These are phyloP conservation scores for Stenoptilia bipunctidactyla DNA, from an alignment of 2,888 invertebrate genomes.

Conservation along the genomic window DNA sequence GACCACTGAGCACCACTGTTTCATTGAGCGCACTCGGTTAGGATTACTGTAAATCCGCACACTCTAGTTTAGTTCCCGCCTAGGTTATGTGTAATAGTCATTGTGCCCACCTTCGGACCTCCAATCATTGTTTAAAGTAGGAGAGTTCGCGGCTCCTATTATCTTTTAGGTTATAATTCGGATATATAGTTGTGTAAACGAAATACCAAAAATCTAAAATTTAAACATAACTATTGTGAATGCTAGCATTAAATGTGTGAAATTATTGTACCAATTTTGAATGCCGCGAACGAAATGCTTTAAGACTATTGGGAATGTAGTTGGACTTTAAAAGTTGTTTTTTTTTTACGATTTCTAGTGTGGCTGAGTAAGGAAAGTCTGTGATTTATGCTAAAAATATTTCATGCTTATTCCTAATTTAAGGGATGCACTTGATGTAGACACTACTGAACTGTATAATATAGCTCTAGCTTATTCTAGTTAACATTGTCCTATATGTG, in stretches of 20 bases:
- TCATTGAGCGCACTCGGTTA: too few species aligned
- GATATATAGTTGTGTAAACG: too few species aligned
- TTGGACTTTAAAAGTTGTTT: too few species aligned
- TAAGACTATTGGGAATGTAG: too few species aligned
- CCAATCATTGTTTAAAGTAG: slow-evolving; percentile 23
- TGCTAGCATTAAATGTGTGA: too few species aligned
- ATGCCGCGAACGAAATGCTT: background rate
- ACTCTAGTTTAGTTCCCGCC: too few species aligned
- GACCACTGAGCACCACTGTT: too few species aligned
- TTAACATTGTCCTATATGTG: slow-evolving; percentile 45
- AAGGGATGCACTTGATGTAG: slow-evolving; percentile 40
- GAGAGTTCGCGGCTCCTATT: background rate
- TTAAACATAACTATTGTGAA: too few species aligned
- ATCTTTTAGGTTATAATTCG: too few species aligned
- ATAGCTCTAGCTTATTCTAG: slow-evolving; percentile 46
- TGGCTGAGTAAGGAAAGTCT: slow-evolving; percentile 57
- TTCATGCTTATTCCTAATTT: slow-evolving; percentile 63
- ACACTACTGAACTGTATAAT: slow-evolving; percentile 41
- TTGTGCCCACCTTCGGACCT: slow-evolving; percentile 55
- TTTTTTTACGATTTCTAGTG: slow-evolving; percentile 29
- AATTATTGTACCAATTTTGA: too few species aligned
- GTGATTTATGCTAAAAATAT: slow-evolving; percentile 65
- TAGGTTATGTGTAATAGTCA: slow-evolving; percentile 40
- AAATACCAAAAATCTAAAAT: too few species aligned
- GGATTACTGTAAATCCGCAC: too few species aligned